Evolutionary conservation across 1,140 invertebrate species (phyloP), one percentile per base, ranked within the genome.

Genomic region (Tenebrio molitor): DNA sequence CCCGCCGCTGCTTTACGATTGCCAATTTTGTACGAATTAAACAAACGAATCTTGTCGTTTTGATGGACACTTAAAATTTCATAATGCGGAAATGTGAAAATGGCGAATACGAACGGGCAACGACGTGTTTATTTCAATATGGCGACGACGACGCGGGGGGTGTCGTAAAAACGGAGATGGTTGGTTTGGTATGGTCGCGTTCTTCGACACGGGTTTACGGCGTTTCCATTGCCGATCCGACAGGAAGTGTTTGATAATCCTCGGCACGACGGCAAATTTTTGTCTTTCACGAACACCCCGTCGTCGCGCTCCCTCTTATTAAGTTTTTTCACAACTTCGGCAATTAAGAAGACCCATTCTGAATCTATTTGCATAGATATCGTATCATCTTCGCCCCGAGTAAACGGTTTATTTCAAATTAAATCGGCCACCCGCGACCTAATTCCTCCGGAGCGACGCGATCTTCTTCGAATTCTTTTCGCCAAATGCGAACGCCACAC

Each of bases 121-220:
- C 19, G 44, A 46, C 44, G 44, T 46, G 44, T 19, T 50, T 41
- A 21, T 50, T 50, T 50, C 44, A 50, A 50, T 23, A 50, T 50
- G 44, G 44, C n/a, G n/a, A n/a, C 44, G 44, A 4, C 44, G 7
- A 7, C 0, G 44, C 8, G 44, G 19, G n/a, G 44, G 44, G 19
- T 46, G 42, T 50, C 44, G 17, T 50, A 17, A 50, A 50, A 50
- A 50, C 2, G 42, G 7, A n/a, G n/a, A n/a, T n/a, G n/a, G n/a
- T n/a, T n/a, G n/a, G n/a, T n/a, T n/a, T n/a, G n/a, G n/a, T n/a
- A n/a, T n/a, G n/a, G n/a, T n/a, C n/a, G n/a, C n/a, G n/a, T n/a
- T n/a, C n/a, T n/a, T n/a, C n/a, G n/a, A n/a, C 7, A 46, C 12
- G 17, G 23, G 7, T 50, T 50, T 50, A 19, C 12, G 15, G 19